These are phyloP conservation scores for Apis dorsata DNA, from an alignment of 1,140 invertebrate species.

Conservation along the genomic window DNA sequence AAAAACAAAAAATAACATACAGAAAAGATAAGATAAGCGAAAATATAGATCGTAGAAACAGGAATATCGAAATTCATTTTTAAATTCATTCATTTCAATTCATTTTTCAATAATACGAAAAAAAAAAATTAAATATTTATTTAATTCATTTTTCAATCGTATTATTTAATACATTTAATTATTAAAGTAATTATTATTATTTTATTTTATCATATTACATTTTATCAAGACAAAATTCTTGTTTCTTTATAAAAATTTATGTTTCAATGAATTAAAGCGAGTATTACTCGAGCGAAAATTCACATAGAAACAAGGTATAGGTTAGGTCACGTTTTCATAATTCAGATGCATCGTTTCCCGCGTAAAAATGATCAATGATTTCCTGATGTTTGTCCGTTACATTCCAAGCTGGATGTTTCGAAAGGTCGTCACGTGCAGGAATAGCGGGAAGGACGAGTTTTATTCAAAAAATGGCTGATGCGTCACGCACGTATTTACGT, in stretches of 20 bases:
- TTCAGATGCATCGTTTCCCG: constrained; percentile 20
- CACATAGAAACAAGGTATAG: neutral
- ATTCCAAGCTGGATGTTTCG: constrained; percentile 53
- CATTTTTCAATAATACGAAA: neutral
- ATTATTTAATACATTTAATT: too few species aligned
- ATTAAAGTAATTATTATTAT: too few species aligned
- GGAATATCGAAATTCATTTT: neutral
- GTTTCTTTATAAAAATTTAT: too few species aligned
- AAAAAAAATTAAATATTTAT: too few species aligned
- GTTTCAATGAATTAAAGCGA: neutral
- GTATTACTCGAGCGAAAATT: neutral
- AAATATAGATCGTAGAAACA: neutral
- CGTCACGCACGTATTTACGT: constrained; percentile 26
- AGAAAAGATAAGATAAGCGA: neutral
- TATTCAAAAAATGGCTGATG: constrained; percentile 33
- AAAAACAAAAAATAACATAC: neutral
- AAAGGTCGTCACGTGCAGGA: constrained; percentile 45
- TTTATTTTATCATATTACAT: too few species aligned
- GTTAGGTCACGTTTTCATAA: constrained; percentile 13
- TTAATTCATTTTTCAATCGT: too few species aligned
- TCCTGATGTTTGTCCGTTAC: constrained; percentile 54
- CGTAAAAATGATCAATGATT: constrained; percentile 50
- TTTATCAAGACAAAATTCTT: too few species aligned
- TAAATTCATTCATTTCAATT: too few species aligned
- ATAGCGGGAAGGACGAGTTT: constrained; percentile 50